phyloP scores from a whole-genome alignment of 2,797 vertebrate genomes.

The Tragopan temminckii region DNA sequence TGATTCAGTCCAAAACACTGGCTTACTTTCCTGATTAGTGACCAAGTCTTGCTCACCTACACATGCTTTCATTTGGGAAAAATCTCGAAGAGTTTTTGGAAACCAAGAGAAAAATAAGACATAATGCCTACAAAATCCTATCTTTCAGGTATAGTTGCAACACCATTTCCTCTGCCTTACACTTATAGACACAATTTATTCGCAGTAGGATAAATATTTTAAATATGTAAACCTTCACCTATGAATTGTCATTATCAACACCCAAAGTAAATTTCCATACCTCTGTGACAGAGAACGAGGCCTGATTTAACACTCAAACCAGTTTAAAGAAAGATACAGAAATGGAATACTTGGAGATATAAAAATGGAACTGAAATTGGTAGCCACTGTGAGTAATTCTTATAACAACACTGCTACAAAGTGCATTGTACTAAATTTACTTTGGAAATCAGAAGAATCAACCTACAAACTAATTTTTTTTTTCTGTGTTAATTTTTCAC shows the following conservation, averaged over 20 bases:
- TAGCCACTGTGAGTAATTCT: not conserved
- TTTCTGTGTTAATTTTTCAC: not conserved
- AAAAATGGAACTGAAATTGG: not conserved
- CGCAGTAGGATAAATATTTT: constrained; percentile 55
- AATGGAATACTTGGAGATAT: not conserved
- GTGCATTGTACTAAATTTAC: not conserved
- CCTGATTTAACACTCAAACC: constrained; percentile 47
- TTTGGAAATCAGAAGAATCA: not conserved
- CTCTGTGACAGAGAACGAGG: constrained; percentile 23
- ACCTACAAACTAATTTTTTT: not conserved
- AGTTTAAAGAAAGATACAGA: constrained; percentile 41
- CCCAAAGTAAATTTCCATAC: constrained; percentile 49
- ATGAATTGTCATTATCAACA: constrained; percentile 58
- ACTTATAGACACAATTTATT: constrained; percentile 13
- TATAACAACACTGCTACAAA: not conserved
- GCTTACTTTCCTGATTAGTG: not conserved
- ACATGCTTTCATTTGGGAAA: not conserved
- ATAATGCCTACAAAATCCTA: not conserved
- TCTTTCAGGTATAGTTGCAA: not conserved
- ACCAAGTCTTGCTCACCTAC: not conserved
- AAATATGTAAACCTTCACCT: constrained; percentile 33
- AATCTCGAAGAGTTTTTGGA: not conserved
- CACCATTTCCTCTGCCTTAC: not conserved
- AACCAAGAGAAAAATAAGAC: not conserved
- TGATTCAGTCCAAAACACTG: not conserved